Percentiles rank a stretch among this genome's conserved stretches.
Conservation (phyloP, 2,113 vertebrate species). For the Oncorhynchus tshawytscha region DNA sequence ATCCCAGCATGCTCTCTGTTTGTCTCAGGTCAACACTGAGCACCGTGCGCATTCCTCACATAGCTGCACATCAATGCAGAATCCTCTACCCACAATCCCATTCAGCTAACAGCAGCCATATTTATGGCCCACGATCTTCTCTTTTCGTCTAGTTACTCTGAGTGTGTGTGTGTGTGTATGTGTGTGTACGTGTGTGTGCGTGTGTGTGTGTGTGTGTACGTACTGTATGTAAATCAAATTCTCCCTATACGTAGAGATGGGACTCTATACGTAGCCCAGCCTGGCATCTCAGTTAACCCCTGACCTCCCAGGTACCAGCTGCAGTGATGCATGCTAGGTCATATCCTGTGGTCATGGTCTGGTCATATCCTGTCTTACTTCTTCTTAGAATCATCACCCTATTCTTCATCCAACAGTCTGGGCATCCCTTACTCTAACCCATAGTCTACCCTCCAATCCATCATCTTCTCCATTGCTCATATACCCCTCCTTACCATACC, state of each 20-base stretch:
- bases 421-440: too few relatives aligned
- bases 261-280: not conserved
- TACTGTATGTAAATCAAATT: not conserved
- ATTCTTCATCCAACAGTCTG: too few relatives aligned
- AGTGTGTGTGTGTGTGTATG: not conserved
- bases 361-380: not conserved
- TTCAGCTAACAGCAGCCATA: constrained; percentile 50
- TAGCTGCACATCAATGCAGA: constrained; percentile 69
- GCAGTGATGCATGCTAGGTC: not conserved
- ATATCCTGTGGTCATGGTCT: not conserved
- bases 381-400: not conserved
- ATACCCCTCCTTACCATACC: too few relatives aligned
- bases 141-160: constrained; percentile 27
- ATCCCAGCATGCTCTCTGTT: constrained; percentile 63
- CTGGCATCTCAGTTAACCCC: not conserved
- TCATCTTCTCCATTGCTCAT: too few relatives aligned
- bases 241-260: not conserved
- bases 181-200: too few relatives aligned
- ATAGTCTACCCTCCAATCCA: too few relatives aligned
- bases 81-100: constrained; percentile 63
- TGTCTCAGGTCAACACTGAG: constrained; percentile 69
- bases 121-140: constrained; percentile 45
- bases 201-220: too few relatives aligned
- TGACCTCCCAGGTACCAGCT: constrained; percentile 10
- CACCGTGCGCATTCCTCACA: constrained; percentile 69